Base-by-base conservation (phyloP, 1,140 invertebrate genomes). In the Arion vulgaris region DNA sequence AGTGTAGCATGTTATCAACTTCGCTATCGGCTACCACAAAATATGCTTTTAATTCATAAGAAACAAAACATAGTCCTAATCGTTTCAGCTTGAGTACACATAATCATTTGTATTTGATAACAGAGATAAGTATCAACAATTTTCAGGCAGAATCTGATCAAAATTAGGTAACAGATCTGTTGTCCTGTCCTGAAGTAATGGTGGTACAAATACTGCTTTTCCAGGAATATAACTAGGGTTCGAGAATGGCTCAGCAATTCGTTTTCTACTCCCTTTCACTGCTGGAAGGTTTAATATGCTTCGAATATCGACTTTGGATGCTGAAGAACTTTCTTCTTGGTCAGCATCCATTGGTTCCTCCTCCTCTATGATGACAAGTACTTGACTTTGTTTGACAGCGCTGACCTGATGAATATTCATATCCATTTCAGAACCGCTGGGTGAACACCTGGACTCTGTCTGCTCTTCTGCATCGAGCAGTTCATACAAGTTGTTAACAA, bases 111-210 rank as follows among this genome's bases (percentile, higher is more conserved):
- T n/a, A n/a, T n/a, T n/a, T n/a, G n/a, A n/a, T n/a, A n/a, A n/a
- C n/a, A n/a, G n/a, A n/a, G n/a, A n/a, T n/a, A n/a, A n/a, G n/a
- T n/a, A 23, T 57, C 53, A 57, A 57, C 15, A 19, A 57, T 57
- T 57, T n/a, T 57, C n/a, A 66, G 62, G 28, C 73, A 75, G 53
- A 32, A 75, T 75, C 28, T 75, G 41, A 34, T 75, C 73, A 75
- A 75, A 75, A 32, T 75, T 45, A n/a, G 73, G 73, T 45, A 75
- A 75, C 26, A 32, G 62, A 7, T 28, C n/a, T 13, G 28, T 66
- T 32, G 4, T 66, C 62, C 28, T 66, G 5, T 66, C 62, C 5
- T 66, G 62, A 28, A 15, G 19, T 66, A 28, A 66, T 13, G 62
- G 28, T 66, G 62, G 11, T 0, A 32, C n/a, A 66, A 66, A 66